Percentiles rank a stretch among this genome's conserved stretches.
Conservation (phyloP, 2,888 invertebrate genomes). For the Aromia moschata region DNA sequence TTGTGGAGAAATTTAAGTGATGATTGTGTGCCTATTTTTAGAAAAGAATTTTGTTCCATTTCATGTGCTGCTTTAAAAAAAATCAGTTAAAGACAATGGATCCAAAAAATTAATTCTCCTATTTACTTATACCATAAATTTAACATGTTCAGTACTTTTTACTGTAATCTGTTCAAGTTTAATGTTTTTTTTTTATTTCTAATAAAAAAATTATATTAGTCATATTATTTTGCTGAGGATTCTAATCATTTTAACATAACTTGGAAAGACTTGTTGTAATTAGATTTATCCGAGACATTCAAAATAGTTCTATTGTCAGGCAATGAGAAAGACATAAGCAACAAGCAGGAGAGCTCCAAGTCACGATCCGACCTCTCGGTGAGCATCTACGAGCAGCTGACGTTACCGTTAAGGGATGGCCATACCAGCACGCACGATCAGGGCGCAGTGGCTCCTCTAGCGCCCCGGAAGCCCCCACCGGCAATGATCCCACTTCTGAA, state of each 20-base stretch:
- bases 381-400: constrained; percentile 77
- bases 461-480: constrained; percentile 42
- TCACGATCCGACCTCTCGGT: constrained; percentile 75
- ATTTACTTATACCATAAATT: too few relatives aligned
- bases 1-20: not conserved
- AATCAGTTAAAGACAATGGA: too few relatives aligned
- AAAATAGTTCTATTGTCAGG: constrained; percentile 42
- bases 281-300: not conserved
- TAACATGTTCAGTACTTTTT: too few relatives aligned
- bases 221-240: too few relatives aligned
- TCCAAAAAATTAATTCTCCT: too few relatives aligned
- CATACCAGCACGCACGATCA: constrained; percentile 57
- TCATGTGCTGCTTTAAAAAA: not conserved
- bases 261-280: not conserved
- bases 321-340: constrained; percentile 66
- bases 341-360: constrained; percentile 68
- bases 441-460: constrained; percentile 61
- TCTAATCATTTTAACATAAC: not conserved
- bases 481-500: constrained; percentile 61
- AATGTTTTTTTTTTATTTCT: too few relatives aligned
- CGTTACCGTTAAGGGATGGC: constrained; percentile 72
- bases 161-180: too few relatives aligned
- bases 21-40: not conserved
- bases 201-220: too few relatives aligned
- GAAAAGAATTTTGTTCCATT: not conserved